Percentiles rank a stretch among this genome's conserved stretches.
phyloP scores from a whole-genome alignment of 2,113 vertebrate genomes.

The Vulpes vulpes region DNA sequence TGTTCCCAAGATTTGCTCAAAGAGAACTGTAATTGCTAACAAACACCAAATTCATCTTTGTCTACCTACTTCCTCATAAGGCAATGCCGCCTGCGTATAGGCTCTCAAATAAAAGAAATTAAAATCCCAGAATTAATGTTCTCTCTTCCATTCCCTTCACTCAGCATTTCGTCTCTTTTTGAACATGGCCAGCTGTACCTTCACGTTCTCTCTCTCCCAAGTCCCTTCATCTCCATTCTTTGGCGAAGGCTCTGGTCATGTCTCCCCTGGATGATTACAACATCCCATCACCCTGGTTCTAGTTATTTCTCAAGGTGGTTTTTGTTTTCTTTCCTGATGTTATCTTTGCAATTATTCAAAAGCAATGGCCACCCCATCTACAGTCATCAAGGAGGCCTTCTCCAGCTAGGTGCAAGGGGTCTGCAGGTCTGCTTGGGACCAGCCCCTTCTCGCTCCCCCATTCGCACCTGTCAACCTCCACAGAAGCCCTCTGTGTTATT shows the following conservation, averaged over 20 bases:
- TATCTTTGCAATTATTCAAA: slow-evolving; percentile 46
- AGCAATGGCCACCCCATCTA: not conserved
- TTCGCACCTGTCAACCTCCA: not conserved
- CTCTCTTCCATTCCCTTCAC: not conserved
- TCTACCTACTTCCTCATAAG: not conserved
- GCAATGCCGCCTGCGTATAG: not conserved
- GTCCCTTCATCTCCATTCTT: not conserved
- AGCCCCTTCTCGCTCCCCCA: rapidly evolving
- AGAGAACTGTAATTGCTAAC: not conserved
- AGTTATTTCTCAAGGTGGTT: not conserved
- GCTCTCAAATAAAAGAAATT: not conserved
- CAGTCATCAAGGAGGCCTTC: not conserved
- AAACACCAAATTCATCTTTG: not conserved
- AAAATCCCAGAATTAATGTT: not conserved
- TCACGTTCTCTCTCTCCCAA: not conserved
- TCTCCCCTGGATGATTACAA: not conserved
- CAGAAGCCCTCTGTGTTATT: not conserved
- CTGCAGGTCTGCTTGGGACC: rapidly evolving
- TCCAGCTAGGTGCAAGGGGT: not conserved
- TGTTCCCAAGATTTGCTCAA: not conserved
- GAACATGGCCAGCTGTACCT: not conserved
- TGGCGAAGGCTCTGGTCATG: not conserved
- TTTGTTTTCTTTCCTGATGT: not conserved
- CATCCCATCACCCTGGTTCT: not conserved
- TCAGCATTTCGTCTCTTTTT: not conserved